These are phyloP conservation scores for Nothobranchius kuhntae DNA, from an alignment of 2,113 vertebrate genomes.

Conservation along the genomic window DNA sequence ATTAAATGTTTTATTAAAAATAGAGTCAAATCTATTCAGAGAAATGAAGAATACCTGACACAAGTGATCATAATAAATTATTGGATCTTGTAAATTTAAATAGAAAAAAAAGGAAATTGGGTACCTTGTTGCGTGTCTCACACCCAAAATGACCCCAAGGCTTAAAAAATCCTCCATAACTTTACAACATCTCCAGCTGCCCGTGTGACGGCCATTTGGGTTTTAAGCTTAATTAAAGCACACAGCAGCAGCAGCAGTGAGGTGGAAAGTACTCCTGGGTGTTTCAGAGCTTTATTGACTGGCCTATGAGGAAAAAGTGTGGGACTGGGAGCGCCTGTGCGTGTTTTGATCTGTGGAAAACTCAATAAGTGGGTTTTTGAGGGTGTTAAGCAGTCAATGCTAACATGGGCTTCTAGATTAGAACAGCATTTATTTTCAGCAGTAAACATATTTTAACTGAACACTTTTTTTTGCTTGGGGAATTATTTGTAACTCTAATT, in stretches of 20 bases:
- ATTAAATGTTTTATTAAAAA: no score
- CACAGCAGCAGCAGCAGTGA: conserved; percentile 23
- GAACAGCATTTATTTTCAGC: conserved; percentile 3
- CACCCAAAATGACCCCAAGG: conserved; percentile 3
- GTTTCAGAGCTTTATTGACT: conserved; percentile 58
- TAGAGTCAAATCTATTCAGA: no score
- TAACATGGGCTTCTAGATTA: conserved; percentile 39
- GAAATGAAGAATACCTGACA: no score
- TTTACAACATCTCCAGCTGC: conserved; percentile 38
- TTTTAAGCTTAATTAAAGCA: conserved; percentile 45
- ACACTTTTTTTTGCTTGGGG: not conserved
- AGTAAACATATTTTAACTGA: not conserved
- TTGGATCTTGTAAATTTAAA: no score
- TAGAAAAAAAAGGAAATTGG: no score
- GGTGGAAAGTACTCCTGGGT: conserved; percentile 46
- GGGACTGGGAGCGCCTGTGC: not conserved
- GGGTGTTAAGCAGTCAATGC: conserved; percentile 32
- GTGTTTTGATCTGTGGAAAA: conserved; percentile 7
- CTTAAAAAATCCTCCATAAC: conserved; percentile 23
- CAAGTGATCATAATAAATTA: no score
- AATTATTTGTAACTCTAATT: not conserved
- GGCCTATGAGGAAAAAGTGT: conserved; percentile 26
- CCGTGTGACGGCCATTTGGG: conserved; percentile 36
- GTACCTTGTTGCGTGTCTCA: not conserved
- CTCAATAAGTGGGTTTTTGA: conserved; percentile 29